Conservation (phyloP, 2,797 vertebrate species). For the Coranthus polyacanthus region DNA sequence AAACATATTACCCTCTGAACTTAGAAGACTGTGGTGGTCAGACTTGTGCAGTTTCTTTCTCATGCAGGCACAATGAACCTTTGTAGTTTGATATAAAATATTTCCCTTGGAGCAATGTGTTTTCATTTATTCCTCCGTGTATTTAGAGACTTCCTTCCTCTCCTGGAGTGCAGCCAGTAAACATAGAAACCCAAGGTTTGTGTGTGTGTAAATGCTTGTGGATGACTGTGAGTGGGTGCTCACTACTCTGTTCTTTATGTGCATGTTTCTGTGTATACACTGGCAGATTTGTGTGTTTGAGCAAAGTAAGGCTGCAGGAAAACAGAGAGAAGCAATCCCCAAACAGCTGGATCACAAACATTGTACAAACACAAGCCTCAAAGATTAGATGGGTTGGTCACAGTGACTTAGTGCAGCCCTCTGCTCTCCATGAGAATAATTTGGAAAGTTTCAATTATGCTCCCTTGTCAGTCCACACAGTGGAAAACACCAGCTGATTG, state of each 20-base stretch:
- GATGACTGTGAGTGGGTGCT: neutral
- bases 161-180: slow-evolving; percentile 71
- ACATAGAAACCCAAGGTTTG: slow-evolving; percentile 61
- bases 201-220: slow-evolving; percentile 9
- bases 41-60: neutral
- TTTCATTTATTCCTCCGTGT: slow-evolving; percentile 57
- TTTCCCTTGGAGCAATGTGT: slow-evolving; percentile 21
- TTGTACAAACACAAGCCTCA: slow-evolving; percentile 26
- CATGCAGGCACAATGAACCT: slow-evolving; percentile 45
- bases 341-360: slow-evolving; percentile 55
- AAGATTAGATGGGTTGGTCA: slow-evolving; percentile 36
- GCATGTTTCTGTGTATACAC: slow-evolving; percentile 9
- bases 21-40: too few relatives aligned
- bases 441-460: neutral
- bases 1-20: too few relatives aligned
- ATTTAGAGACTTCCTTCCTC: slow-evolving; percentile 79
- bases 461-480: neutral
- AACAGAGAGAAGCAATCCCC: slow-evolving; percentile 28
- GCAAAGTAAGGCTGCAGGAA: slow-evolving; percentile 21
- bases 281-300: slow-evolving; percentile 11
- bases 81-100: slow-evolving; percentile 30
- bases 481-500: slow-evolving; percentile 21
- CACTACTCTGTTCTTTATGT: slow-evolving; percentile 8
- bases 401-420: slow-evolving; percentile 18
- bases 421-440: neutral